phyloP scores from a whole-genome alignment of 2,888 invertebrate species.

The Plebejus melissa region DNA sequence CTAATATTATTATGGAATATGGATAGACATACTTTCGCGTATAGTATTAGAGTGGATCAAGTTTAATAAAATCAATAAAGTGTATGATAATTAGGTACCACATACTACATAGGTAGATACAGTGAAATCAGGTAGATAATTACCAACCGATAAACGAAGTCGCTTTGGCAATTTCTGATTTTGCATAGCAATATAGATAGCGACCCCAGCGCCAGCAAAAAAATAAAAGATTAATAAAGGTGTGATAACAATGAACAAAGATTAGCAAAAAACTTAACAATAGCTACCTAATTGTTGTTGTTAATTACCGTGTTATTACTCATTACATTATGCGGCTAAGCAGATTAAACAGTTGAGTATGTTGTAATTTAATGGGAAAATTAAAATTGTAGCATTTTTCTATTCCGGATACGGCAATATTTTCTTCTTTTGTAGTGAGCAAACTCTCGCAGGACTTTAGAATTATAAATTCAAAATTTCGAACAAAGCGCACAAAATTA shows the following conservation, averaged over 20 bases:
- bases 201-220: neutral
- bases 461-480: neutral
- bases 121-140: neutral
- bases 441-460: neutral
- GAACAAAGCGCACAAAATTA: too few species aligned
- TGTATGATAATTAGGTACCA: neutral
- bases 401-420: neutral
- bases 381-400: neutral
- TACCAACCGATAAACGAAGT: neutral
- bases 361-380: neutral
- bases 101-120: neutral
- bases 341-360: neutral
- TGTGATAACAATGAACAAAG: neutral
- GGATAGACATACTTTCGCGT: too few species aligned
- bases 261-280: neutral
- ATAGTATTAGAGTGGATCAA: too few species aligned
- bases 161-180: neutral
- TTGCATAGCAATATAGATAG: neutral
- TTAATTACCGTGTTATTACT: neutral
- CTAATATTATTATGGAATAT: too few species aligned
- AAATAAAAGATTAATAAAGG: neutral
- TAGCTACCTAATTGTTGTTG: neutral
- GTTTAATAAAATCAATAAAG: neutral
- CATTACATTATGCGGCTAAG: neutral
- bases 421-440: neutral